phyloP scores from a whole-genome alignment of 2,797 vertebrate genomes.

The Dryobates pubescens region DNA sequence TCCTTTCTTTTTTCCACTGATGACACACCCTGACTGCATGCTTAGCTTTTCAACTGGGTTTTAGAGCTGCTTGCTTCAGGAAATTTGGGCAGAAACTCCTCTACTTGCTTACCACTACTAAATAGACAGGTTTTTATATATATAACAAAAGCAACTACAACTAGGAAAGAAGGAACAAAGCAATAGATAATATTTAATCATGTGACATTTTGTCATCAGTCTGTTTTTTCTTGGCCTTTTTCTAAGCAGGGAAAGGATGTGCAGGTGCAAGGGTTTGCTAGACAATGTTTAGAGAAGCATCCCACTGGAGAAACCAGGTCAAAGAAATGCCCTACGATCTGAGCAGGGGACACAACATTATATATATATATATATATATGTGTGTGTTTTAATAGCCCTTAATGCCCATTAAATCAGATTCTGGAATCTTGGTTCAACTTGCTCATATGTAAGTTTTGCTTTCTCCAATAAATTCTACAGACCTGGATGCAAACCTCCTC shows the following conservation, averaged over 20 bases:
- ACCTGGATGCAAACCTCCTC: background rate
- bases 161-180: background rate
- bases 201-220: background rate
- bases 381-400: background rate
- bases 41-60: background rate
- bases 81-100: background rate
- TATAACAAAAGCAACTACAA: background rate
- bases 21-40: background rate
- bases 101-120: background rate
- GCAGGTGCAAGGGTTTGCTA: background rate
- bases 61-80: background rate
- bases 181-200: background rate
- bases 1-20: background rate
- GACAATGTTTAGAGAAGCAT: background rate
- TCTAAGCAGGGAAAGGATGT: background rate
- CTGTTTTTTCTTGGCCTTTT: background rate
- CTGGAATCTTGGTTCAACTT: background rate
- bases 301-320: background rate
- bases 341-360: too few species aligned
- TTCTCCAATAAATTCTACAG: background rate
- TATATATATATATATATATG: too few species aligned
- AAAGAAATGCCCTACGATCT: background rate
- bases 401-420: background rate
- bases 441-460: background rate
- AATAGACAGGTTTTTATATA: background rate